Percentiles rank a stretch among this genome's conserved stretches.
Evolutionary conservation across 2,113 vertebrate species (phyloP).

Genomic region (Turnix velox): DNA sequence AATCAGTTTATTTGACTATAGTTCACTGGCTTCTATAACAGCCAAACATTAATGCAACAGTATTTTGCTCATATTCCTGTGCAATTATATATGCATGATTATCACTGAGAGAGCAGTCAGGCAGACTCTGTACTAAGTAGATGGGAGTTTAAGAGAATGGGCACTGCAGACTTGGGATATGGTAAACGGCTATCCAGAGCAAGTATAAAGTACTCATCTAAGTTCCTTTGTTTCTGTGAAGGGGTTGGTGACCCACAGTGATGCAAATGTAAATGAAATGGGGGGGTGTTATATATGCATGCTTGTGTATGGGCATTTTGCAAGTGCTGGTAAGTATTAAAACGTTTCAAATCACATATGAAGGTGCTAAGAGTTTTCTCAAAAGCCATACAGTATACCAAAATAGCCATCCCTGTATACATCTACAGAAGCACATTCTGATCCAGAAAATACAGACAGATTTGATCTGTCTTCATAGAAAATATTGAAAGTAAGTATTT

Average conservation of each 20-base stretch:
- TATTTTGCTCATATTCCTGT: neutral
- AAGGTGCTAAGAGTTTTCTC: neutral
- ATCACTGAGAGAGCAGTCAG: neutral
- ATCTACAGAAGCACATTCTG: neutral
- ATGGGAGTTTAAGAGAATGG: neutral
- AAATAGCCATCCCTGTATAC: neutral
- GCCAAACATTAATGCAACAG: neutral
- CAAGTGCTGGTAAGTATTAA: neutral
- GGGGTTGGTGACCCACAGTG: neutral
- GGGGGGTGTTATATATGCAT: neutral
- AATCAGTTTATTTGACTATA: neutral
- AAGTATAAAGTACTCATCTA: neutral
- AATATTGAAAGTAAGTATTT: neutral
- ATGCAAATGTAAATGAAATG: neutral
- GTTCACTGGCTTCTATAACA: neutral
- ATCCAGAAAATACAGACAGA: neutral
- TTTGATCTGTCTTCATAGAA: neutral
- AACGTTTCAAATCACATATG: neutral
- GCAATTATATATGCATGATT: neutral
- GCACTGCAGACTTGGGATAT: accelerated
- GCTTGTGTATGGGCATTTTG: neutral
- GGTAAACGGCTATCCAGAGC: neutral
- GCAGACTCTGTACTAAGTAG: neutral
- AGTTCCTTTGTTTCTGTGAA: neutral
- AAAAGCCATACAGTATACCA: neutral